Evolutionary conservation across 2,888 invertebrate genomes (phyloP), one percentile per base, ranked within the genome.

Genomic region (Actias luna): DNA sequence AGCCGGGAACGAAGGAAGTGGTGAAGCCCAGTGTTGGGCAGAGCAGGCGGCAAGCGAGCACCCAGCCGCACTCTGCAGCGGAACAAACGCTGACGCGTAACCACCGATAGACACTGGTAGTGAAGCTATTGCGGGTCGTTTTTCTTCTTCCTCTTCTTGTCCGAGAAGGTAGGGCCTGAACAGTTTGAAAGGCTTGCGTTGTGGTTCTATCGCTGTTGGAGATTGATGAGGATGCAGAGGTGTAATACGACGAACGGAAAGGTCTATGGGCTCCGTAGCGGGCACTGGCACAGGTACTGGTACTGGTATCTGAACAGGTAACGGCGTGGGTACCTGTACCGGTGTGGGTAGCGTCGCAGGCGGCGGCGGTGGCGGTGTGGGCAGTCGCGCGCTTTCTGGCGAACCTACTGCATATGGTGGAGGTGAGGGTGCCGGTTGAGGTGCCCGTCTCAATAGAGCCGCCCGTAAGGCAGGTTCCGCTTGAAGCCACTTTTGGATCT

Each of bases 401-500:
- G 91, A 89, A 10, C 88, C 88, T 50, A 78, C 90, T 58, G 88
- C 80, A 69, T 89, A 91, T 2, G 92, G 92, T 14, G 92, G 92
- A 35, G 92, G 92, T 25, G 92, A 92, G 7, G 92, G 91, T 8
- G 92, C 92, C 52, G 92, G 90, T 70, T 92, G 91, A 27, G 92
- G 92, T 52, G 89, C 90, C 71, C 92, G 78, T 68, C 92, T 84
- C 66, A 90, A 69, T 60, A 97, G 95, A 73, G 95, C 95, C 66
- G 95, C 96, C 76, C 97, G 94, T 69, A 97, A 89, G 82, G 95
- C 95, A 66, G 95, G 94, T 86, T 97, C 97, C 77, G 96, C 96
- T 88, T 97, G 97, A 70, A 98, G 91, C 97, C 97, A 98, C 93
- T 98, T 97, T 88, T 98, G 97, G 73, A 98, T 97, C 87, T 98